Evolutionary conservation across 2,888 invertebrate species (phyloP), one percentile per base, ranked within the genome.

Genomic region (Cryptus armator): DNA sequence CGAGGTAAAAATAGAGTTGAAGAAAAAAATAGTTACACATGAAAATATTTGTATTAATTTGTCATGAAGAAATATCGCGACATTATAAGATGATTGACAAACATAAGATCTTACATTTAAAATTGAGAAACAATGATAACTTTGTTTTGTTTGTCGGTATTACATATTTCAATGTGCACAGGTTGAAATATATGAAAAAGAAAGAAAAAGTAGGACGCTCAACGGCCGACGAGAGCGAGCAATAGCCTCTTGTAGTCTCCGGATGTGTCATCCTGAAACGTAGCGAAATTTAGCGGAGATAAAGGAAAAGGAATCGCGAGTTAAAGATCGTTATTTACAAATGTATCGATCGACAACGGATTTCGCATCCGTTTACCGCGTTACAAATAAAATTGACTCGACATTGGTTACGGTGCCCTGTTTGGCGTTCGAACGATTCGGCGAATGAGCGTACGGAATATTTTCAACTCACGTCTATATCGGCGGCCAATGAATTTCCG

Each of bases 191-290:
- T 76, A 68, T 53, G 71, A 62, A 68, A 16, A 56, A 37, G 2
- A 68, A 16, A 56, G 19, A 72, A 72, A 81, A 56, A 71, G 68
- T 86, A 75, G 89, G 88, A 90, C 87, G 82, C 75, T 75, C 86
- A 89, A 91, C 90, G 92, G 91, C 91, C 92, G 88, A 97, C 95
- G 59, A 97, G 94, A 72, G 97, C 97, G 86, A 98, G 95, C 85
- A 98, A 95, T 89, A 97, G 96, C 93, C 97, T 97, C 94, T 97
- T 97, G 95, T 98, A 98, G 94, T 98, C 97, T 75, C 98, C 98
- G 84, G 97, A 97, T 89, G 97, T 97, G 92, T 98, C 98, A 59
- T 96, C 97, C 97, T 97, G 95, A 94, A 96, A 95, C 90, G 89
- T 87, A 89, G 90, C 78, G 88, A 85, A 84, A 88, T 89, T 87